Conservation (phyloP, 2,888 invertebrate species). For the Athripsodes cinereus region DNA sequence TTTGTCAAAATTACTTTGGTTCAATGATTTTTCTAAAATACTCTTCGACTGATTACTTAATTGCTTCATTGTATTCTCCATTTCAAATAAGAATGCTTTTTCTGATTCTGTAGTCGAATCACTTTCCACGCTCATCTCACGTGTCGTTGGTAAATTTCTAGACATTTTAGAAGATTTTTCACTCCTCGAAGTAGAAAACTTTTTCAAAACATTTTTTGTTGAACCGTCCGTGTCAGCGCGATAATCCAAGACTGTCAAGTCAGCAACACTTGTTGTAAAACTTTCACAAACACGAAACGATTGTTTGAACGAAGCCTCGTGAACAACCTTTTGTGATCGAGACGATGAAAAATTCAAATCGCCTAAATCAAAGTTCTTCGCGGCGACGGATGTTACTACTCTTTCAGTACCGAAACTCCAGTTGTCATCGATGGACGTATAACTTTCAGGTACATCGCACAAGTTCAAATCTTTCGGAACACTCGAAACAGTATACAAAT, state of each 20-base stretch:
- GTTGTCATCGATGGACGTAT: conserved; percentile 29
- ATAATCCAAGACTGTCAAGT: conserved; percentile 56
- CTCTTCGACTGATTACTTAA: conserved; percentile 40
- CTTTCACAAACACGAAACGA: conserved; percentile 44
- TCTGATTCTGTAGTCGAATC: conserved; percentile 49
- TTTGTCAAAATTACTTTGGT: conserved; percentile 50
- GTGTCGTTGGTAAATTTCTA: conserved; percentile 34
- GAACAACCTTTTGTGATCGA: conserved; percentile 26
- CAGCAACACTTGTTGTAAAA: conserved; percentile 57
- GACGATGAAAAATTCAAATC: conserved; percentile 30
- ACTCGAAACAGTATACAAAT: conserved; percentile 43
- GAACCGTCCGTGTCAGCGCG: conserved; percentile 34
- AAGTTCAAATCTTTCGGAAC: conserved; percentile 65
- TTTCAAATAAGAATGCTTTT: conserved; percentile 42
- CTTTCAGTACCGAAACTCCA: conserved; percentile 28
- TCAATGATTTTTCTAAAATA: conserved; percentile 34
- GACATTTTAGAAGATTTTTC: conserved; percentile 35
- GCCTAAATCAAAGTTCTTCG: conserved; percentile 39
- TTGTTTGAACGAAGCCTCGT: conserved; percentile 45
- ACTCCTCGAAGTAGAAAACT: conserved; percentile 12
- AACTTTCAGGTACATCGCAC: conserved; percentile 44
- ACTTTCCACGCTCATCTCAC: conserved; percentile 45
- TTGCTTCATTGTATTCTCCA: conserved; percentile 45
- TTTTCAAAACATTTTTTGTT: conserved; percentile 21
- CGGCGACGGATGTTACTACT: conserved; percentile 34